Evolutionary conservation across 2,797 vertebrate species (phyloP).

Genomic region (Phrynocephalus guinanensis): DNA sequence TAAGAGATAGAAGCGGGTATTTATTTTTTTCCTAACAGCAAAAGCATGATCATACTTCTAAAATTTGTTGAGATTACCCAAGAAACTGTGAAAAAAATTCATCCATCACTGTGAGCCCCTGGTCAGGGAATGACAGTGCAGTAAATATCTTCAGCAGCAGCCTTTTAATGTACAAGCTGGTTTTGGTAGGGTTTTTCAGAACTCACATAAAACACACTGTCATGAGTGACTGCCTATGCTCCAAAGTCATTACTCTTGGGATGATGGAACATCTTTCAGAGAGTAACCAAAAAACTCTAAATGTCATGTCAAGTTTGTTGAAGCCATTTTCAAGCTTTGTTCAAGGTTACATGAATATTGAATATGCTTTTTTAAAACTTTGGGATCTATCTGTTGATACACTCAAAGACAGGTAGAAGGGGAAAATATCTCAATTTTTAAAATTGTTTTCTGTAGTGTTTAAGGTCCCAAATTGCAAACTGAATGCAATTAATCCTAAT

Average conservation of each 20-base stretch:
- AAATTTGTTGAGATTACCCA: conserved; percentile 88
- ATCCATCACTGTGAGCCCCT: conserved; percentile 90
- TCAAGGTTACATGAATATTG: conserved; percentile 97
- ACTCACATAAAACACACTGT: conserved; percentile 91
- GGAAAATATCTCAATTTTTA: conserved; percentile 46
- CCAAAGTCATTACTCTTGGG: conserved; percentile 87
- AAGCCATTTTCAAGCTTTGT: conserved; percentile 81
- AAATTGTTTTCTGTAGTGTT: conserved; percentile 50
- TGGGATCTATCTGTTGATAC: conserved; percentile 80
- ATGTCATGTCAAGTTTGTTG: conserved; percentile 93
- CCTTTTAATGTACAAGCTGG: conserved; percentile 91
- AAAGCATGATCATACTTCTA: conserved; percentile 83
- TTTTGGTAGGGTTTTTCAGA: conserved; percentile 88
- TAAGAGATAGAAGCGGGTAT: conserved; percentile 70
- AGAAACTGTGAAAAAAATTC: conserved; percentile 87
- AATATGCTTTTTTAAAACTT: conserved; percentile 80
- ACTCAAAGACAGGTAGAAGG: conserved; percentile 64
- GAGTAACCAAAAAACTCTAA: conserved; percentile 92
- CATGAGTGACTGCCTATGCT: conserved; percentile 88
- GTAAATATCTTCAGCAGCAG: conserved; percentile 92
- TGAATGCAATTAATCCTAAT: neutral
- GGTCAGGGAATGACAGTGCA: conserved; percentile 90
- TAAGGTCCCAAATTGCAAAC: neutral
- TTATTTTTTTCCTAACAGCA: conserved; percentile 76
- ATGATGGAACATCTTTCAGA: conserved; percentile 89